Evolutionary conservation across 2,888 invertebrate genomes (phyloP), one percentile per base, ranked within the genome.

Genomic region (Amorpha juglandis): DNA sequence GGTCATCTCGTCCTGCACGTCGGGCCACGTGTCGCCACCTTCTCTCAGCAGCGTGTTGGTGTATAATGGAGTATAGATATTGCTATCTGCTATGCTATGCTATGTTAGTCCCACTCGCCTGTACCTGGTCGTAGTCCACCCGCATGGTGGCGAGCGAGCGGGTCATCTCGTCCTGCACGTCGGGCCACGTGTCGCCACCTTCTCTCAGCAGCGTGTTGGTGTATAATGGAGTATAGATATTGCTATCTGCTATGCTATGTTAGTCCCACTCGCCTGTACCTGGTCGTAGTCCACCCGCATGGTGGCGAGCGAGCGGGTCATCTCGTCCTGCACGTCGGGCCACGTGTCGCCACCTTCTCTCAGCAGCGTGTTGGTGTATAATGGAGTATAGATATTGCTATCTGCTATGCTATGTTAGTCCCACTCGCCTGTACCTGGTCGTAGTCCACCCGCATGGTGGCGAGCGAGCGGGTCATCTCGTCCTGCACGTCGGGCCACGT

Each of bases 1-100:
- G 1, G 98, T 99, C 99, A 99, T 99, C 93, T 99, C 99, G 89
- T 99, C 99, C 92, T 99, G 99, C 6, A 99, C 98, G 81, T 99
- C 99, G 0, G 97, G 97, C 99, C 99, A 99, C 66, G 97, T 96
- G 74, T 98, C 98, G 73, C 97, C 97, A 63, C 98, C 97, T 88
- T 99, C 99, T 42, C 97, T 96, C 27, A 99, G 93, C 78, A 99
- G 96, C 65, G 97, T 94, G 68, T 97, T 96, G 0, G 99, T 99
- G 91, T 98, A 97, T 12, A 99, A 94, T 0, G 99, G 99, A 0
- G 99, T 99, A n/a, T n/a, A n/a, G n/a, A n/a, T n/a, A n/a, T n/a
- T n/a, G n/a, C n/a, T n/a, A n/a, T n/a, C n/a, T n/a, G n/a, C n/a
- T n/a, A n/a, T n/a, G n/a, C n/a, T n/a, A 19, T 19, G 35, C 38